A percentile compares a stretch with the other conserved stretches of the same genome.
These are phyloP conservation scores for Ceratitis capitata DNA, from an alignment of 1,140 invertebrate genomes.

Conservation along the genomic window DNA sequence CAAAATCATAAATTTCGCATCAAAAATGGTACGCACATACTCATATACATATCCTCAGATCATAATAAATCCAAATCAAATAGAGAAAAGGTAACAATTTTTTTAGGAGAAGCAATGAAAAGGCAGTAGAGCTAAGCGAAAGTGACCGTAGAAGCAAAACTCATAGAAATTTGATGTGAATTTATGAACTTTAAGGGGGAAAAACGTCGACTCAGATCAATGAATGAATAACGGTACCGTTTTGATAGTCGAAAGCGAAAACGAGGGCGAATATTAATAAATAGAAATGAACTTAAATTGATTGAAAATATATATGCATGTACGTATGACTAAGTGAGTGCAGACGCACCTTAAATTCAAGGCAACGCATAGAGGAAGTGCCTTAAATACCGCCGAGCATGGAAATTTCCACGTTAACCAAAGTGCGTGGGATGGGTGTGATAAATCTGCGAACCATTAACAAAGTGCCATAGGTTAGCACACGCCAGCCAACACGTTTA, in stretches of 20 bases:
- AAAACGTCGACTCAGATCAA: neutral
- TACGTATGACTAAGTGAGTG: too few species aligned
- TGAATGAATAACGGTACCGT: neutral
- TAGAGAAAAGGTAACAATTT: neutral
- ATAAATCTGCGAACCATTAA: neutral
- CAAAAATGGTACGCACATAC: slow-evolving; percentile 48
- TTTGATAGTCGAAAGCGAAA: neutral
- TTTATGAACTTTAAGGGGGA: neutral
- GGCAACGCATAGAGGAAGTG: neutral
- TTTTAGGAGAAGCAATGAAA: neutral
- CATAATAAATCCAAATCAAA: slow-evolving; percentile 56
- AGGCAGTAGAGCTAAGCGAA: neutral
- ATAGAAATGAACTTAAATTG: neutral
- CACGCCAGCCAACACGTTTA: neutral
- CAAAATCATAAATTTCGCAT: slow-evolving; percentile 25
- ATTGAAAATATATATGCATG: neutral
- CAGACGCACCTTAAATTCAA: neutral
- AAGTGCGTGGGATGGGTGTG: neutral
- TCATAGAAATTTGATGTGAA: neutral
- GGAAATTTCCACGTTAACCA: neutral
- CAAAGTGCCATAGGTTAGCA: neutral
- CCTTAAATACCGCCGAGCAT: neutral
- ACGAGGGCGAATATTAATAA: neutral
- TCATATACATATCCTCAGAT: too few species aligned
- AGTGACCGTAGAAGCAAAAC: neutral